A percentile compares a stretch with the other conserved stretches of the same genome.
Evolutionary conservation across 2,888 invertebrate species (phyloP).

Genomic region (Agriopis marginaria): DNA sequence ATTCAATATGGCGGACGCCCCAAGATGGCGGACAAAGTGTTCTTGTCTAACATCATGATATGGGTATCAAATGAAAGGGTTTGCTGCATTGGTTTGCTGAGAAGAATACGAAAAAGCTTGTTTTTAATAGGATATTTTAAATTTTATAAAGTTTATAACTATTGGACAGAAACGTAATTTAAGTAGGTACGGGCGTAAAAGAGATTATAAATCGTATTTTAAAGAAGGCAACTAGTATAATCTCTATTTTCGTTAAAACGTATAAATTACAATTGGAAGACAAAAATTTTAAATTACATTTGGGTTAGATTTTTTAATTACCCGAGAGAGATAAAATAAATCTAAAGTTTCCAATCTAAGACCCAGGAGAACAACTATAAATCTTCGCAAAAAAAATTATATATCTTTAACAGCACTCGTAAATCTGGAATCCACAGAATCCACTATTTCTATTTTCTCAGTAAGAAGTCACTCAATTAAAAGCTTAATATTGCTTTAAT

Average conservation of each 20-base stretch:
- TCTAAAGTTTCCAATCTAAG: conserved; percentile 10
- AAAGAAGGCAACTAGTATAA: neutral
- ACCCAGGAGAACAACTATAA: neutral
- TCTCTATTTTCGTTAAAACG: neutral
- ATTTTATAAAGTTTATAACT: neutral
- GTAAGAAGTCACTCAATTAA: conserved; percentile 9
- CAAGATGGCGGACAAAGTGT: too few relatives aligned
- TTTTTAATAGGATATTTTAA: too few relatives aligned
- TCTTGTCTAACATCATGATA: too few relatives aligned
- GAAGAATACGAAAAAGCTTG: too few relatives aligned
- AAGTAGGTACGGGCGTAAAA: neutral
- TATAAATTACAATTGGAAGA: neutral
- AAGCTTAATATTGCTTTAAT: conserved; percentile 9
- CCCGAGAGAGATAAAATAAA: neutral
- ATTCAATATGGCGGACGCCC: too few relatives aligned
- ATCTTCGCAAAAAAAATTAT: conserved; percentile 16
- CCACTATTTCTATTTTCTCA: conserved; percentile 1
- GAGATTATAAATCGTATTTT: neutral
- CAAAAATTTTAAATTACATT: neutral
- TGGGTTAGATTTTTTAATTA: neutral
- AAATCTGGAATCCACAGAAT: conserved; percentile 14
- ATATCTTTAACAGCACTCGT: conserved; percentile 15
- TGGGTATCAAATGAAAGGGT: too few relatives aligned
- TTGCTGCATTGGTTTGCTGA: too few relatives aligned
- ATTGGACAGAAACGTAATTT: neutral